Conservation (phyloP, 1,140 invertebrate genomes). For the Dolichoris vasculosae region DNA sequence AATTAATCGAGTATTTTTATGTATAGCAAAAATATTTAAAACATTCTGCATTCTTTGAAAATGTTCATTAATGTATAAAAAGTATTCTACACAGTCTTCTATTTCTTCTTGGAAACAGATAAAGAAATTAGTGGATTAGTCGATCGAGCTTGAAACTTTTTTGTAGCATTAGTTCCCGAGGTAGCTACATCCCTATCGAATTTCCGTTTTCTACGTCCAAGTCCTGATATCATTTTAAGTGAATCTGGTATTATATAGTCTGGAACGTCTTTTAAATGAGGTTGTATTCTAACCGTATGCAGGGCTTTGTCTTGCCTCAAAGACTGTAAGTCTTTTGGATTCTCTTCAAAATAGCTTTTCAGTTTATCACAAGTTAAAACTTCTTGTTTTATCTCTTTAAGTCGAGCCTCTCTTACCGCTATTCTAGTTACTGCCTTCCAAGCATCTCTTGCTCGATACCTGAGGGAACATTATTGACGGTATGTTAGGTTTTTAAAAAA, state of each 20-base stretch:
- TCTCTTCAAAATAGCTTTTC: slow-evolving; percentile 96
- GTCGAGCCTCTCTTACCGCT: slow-evolving; percentile 92
- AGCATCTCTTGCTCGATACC: slow-evolving; percentile 93
- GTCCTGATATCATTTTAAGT: slow-evolving; percentile 78
- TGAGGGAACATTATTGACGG: slow-evolving; percentile 51
- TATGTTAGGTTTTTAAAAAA: neutral
- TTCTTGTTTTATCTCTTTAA: slow-evolving; percentile 97
- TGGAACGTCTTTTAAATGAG: slow-evolving; percentile 93
- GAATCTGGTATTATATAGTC: slow-evolving; percentile 93
- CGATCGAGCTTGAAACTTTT: slow-evolving; percentile 66
- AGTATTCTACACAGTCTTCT: neutral
- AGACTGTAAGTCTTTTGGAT: slow-evolving; percentile 91
- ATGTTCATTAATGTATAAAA: neutral
- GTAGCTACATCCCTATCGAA: slow-evolving; percentile 65
- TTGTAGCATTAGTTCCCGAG: slow-evolving; percentile 62
- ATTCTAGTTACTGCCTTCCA: slow-evolving; percentile 94
- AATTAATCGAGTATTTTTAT: no score
- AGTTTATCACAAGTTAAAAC: slow-evolving; percentile 94
- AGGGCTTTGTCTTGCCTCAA: slow-evolving; percentile 93
- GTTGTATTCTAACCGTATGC: slow-evolving; percentile 88
- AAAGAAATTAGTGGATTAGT: slow-evolving; percentile 70
- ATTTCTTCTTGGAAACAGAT: slow-evolving; percentile 61
- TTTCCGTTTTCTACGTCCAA: slow-evolving; percentile 71
- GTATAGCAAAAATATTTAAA: no score
- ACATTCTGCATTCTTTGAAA: neutral